Conservation (phyloP, 2,888 invertebrate genomes). For the Nemoura dubitans region DNA sequence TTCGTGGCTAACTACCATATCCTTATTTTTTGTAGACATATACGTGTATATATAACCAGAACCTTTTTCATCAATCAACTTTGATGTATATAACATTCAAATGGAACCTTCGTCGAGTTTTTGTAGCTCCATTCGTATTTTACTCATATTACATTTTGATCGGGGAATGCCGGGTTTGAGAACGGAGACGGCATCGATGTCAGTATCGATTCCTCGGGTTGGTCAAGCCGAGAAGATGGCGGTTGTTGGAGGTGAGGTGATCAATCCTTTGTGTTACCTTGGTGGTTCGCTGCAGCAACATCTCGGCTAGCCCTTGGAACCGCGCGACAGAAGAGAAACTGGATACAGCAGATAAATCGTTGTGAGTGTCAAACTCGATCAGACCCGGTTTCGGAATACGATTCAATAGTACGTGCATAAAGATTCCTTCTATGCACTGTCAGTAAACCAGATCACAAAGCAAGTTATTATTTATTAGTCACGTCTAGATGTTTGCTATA, state of each 20-base stretch:
- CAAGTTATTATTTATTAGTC: not conserved
- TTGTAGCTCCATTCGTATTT: not conserved
- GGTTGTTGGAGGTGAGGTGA: not conserved
- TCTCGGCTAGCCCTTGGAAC: not conserved
- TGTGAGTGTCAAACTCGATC: not conserved
- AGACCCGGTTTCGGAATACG: not conserved
- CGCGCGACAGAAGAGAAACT: not conserved
- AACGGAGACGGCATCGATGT: not conserved
- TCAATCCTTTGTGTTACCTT: not conserved
- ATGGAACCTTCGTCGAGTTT: not conserved
- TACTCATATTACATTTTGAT: not conserved
- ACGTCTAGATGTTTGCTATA: not conserved
- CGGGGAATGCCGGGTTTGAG: not conserved
- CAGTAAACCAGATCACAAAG: conserved; percentile 12
- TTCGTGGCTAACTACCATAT: not conserved
- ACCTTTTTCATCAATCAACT: conserved; percentile 2
- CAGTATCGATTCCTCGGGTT: not conserved
- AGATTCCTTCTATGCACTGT: not conserved
- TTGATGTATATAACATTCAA: not conserved
- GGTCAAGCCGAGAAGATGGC: not conserved
- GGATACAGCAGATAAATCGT: not conserved
- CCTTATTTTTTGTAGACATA: conserved; percentile 7
- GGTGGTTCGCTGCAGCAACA: not conserved
- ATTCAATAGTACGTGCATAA: not conserved
- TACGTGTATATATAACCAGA: not conserved